A percentile compares a stretch with the other conserved stretches of the same genome.
Evolutionary conservation across 2,797 vertebrate species (phyloP).

Genomic region (Siniperca scherzeri): DNA sequence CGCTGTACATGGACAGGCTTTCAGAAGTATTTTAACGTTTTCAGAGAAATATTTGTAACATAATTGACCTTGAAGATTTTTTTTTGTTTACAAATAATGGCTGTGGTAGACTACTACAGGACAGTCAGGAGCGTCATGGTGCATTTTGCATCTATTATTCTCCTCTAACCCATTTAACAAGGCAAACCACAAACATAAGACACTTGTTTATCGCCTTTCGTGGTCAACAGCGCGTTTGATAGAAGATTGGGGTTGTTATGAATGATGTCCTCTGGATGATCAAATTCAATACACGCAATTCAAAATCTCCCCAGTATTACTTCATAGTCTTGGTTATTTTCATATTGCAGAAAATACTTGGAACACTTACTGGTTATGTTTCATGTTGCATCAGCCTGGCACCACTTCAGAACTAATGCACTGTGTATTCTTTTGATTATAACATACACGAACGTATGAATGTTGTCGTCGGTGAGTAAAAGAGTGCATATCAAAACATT

Average conservation of each 20-base stretch:
- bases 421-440: slow-evolving; percentile 22
- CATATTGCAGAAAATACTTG: slow-evolving; percentile 22
- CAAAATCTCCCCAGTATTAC: slow-evolving; percentile 17
- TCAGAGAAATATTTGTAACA: background rate
- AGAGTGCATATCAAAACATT: background rate
- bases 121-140: slow-evolving; percentile 21
- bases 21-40: background rate
- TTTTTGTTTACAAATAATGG: slow-evolving; percentile 5
- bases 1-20: background rate
- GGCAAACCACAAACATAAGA: slow-evolving; percentile 54
- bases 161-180: slow-evolving; percentile 51
- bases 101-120: background rate
- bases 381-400: background rate
- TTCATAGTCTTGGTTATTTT: slow-evolving; percentile 30
- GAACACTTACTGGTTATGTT: background rate
- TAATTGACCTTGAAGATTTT: slow-evolving; percentile 14
- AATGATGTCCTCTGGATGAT: slow-evolving; percentile 47
- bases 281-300: slow-evolving; percentile 46
- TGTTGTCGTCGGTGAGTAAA: slow-evolving; percentile 45
- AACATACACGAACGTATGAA: background rate
- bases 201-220: slow-evolving; percentile 41
- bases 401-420: slow-evolving; percentile 13
- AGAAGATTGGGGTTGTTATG: slow-evolving; percentile 49
- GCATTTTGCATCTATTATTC: slow-evolving; percentile 56
- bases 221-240: slow-evolving; percentile 70